Conservation (phyloP, 2,797 vertebrate species). For the Enteromius trimaculatus region DNA sequence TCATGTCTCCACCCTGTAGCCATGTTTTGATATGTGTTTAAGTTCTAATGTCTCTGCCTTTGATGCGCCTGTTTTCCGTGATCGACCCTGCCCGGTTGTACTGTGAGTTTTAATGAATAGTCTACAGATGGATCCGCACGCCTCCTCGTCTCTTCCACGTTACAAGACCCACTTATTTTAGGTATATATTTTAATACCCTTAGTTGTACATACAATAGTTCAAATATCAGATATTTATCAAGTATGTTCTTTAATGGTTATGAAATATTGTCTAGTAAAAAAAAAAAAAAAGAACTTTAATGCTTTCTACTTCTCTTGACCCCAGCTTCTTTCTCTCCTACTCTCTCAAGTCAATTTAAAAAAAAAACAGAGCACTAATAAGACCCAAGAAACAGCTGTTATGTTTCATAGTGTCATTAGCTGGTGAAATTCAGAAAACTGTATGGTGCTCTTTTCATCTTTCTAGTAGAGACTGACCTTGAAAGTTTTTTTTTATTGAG, state of each 20-base stretch:
- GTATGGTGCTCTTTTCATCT: conserved; percentile 13
- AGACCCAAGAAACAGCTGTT: conserved; percentile 20
- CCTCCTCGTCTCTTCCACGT: too few species aligned
- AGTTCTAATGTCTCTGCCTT: too few species aligned
- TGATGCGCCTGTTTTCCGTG: too few species aligned
- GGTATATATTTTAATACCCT: neutral
- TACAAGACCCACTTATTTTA: neutral
- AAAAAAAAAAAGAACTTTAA: neutral
- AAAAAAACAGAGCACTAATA: conserved; percentile 10
- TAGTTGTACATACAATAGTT: neutral
- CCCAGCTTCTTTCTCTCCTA: neutral
- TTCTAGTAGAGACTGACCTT: conserved; percentile 6
- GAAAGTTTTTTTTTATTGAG: conserved; percentile 2
- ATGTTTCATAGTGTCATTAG: conserved; percentile 10
- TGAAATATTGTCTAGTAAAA: neutral
- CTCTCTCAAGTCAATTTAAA: neutral
- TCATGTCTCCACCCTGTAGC: too few species aligned
- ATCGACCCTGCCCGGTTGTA: too few species aligned
- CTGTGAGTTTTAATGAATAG: too few species aligned
- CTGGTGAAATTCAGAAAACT: conserved; percentile 10
- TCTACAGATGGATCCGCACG: too few species aligned
- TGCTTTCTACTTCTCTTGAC: neutral
- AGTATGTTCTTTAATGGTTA: neutral
- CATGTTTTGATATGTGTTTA: too few species aligned
- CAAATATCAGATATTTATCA: neutral